These are phyloP conservation scores for Bufo gargarizans DNA, from an alignment of 2,113 vertebrate species.

Conservation along the genomic window DNA sequence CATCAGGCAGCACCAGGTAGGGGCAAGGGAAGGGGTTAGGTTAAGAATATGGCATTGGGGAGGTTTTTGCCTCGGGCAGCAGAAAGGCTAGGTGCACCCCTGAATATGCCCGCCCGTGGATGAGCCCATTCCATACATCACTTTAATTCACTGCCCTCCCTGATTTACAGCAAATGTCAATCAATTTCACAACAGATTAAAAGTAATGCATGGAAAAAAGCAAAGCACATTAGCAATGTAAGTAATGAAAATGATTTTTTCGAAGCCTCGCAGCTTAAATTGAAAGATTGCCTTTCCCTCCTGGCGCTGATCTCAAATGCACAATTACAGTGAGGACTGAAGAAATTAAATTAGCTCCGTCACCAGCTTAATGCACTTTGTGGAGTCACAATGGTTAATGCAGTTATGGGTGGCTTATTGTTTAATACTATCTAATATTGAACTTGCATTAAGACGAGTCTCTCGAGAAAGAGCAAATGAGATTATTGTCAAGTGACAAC, in stretches of 20 bases:
- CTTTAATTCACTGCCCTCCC: background rate
- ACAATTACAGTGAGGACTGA: slow-evolving; percentile 2
- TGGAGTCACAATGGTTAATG: slow-evolving; percentile 2
- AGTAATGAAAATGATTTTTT: slow-evolving; percentile 49
- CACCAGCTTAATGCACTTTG: slow-evolving; percentile 18
- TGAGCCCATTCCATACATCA: background rate
- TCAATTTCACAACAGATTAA: background rate
- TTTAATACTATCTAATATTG: slow-evolving; percentile 31
- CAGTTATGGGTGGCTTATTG: background rate
- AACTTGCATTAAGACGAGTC: slow-evolving; percentile 23
- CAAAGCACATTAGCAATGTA: slow-evolving; percentile 19
- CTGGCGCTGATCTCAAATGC: background rate
- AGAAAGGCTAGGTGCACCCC: too few species aligned
- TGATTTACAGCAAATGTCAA: background rate
- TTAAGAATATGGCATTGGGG: too few species aligned
- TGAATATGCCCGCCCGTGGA: too few species aligned
- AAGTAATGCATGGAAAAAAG: background rate
- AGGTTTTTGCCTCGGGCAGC: too few species aligned
- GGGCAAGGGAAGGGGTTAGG: too few species aligned
- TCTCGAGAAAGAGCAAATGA: slow-evolving; percentile 4
- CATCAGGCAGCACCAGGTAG: too few species aligned
- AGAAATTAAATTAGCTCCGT: slow-evolving; percentile 15
- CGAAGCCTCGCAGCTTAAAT: slow-evolving; percentile 27
- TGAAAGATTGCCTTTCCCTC: background rate
- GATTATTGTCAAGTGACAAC: too few species aligned